Percentiles rank a stretch among this genome's conserved stretches.
Evolutionary conservation across 2,113 vertebrate species (phyloP).

Genomic region (Callospermophilus lateralis): DNA sequence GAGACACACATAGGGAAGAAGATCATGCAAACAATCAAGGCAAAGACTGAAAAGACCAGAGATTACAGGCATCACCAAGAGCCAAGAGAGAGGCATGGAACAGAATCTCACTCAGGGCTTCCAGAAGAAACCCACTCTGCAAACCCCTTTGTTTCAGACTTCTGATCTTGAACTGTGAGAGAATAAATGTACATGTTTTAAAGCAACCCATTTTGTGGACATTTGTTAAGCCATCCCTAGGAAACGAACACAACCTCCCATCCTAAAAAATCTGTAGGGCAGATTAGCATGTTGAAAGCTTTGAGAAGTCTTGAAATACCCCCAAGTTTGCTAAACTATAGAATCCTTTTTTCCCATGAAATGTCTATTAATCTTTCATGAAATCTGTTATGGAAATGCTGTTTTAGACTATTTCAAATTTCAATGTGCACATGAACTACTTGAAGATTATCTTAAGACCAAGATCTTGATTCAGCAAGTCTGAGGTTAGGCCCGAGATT

Average conservation of each 20-base stretch:
- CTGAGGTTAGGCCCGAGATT: neutral
- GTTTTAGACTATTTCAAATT: slow-evolving; percentile 1
- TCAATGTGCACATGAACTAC: neutral
- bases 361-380: neutral
- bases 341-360: neutral
- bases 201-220: neutral
- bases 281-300: neutral
- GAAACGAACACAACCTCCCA: neutral
- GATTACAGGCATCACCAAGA: neutral
- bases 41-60: neutral
- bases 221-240: neutral
- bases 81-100: neutral
- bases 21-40: neutral
- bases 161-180: neutral
- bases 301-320: neutral
- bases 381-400: neutral
- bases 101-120: neutral
- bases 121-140: neutral
- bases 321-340: neutral
- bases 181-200: neutral
- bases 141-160: neutral
- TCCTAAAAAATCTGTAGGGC: neutral
- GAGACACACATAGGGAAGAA: neutral
- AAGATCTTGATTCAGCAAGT: neutral
- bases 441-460: neutral